Evolutionary conservation across 2,113 vertebrate species (phyloP).

Genomic region (Echinops telfairi): DNA sequence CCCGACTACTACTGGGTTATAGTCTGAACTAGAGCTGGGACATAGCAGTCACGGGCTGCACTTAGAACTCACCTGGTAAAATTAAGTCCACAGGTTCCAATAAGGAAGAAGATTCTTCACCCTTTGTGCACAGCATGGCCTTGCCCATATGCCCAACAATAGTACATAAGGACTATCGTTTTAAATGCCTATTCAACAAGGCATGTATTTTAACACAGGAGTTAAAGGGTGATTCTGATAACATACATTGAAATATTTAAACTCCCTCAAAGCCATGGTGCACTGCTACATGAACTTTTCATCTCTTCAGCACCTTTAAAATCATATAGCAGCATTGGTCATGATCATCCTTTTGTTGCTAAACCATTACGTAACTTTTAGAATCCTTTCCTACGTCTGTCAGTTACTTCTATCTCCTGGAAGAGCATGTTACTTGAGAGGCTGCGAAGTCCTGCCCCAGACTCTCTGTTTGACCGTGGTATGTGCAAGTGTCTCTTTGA

Average conservation of each 20-base stretch:
- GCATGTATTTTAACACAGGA: not conserved
- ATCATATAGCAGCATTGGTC: conserved; percentile 39
- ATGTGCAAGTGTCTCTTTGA: not conserved
- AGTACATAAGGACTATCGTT: not conserved
- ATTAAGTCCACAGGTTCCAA: not conserved
- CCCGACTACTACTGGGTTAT: not conserved
- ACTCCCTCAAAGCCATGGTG: not conserved
- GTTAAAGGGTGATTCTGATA: conserved; percentile 9
- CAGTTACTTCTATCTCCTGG: conserved; percentile 56
- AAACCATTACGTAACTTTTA: conserved; percentile 51
- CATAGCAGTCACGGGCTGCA: not conserved
- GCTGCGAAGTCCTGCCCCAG: not conserved
- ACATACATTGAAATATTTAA: not conserved
- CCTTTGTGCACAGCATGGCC: not conserved
- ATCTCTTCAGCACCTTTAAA: conserved; percentile 34
- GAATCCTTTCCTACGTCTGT: conserved; percentile 55
- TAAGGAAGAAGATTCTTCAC: not conserved
- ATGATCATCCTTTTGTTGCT: conserved; percentile 59
- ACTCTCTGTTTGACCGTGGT: not conserved
- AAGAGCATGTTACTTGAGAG: conserved; percentile 49
- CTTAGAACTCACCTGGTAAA: not conserved
- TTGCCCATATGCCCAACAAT: not conserved
- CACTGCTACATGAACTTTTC: conserved; percentile 16
- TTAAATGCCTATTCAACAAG: conserved; percentile 39
- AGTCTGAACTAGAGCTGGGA: not conserved